phyloP scores from a whole-genome alignment of 1,140 invertebrate species.

The Procambarus virginalis region DNA sequence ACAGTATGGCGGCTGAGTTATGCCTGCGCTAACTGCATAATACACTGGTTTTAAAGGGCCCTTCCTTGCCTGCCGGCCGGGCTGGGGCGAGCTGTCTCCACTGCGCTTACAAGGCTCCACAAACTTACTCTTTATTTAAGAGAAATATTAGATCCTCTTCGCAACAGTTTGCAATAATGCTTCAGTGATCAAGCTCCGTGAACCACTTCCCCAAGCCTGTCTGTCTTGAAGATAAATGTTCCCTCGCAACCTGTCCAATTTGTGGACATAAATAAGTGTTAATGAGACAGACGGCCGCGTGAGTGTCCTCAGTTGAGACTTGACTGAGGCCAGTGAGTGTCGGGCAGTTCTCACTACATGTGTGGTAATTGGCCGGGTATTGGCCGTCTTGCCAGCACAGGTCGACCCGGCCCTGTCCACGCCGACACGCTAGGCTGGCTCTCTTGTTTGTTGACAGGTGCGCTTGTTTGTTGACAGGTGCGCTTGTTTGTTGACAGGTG shows the following conservation, averaged over 20 bases:
- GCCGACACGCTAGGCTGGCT: too few species aligned
- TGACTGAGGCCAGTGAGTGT: not conserved
- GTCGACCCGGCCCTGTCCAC: too few species aligned
- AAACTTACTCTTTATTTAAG: not conserved
- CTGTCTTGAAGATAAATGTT: not conserved
- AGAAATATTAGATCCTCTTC: not conserved
- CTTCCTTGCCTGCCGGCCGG: not conserved
- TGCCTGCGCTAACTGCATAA: constrained; percentile 9
- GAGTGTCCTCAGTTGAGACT: not conserved
- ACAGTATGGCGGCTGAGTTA: not conserved
- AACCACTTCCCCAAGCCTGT: not conserved
- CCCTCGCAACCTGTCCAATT: not conserved
- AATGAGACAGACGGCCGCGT: not conserved
- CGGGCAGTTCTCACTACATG: not conserved
- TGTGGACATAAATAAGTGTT: not conserved
- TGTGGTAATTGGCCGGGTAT: not conserved
- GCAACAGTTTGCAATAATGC: not conserved
- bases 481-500: too few species aligned
- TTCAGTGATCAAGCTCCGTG: not conserved
- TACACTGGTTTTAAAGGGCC: not conserved
- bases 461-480: too few species aligned
- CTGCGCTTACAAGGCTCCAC: not conserved
- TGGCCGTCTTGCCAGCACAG: too few species aligned
- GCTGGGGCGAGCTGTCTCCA: not conserved
- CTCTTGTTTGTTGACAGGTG: too few species aligned